phyloP scores from a whole-genome alignment of 1,140 invertebrate genomes.

The Alviniconcha marisindica region DNA sequence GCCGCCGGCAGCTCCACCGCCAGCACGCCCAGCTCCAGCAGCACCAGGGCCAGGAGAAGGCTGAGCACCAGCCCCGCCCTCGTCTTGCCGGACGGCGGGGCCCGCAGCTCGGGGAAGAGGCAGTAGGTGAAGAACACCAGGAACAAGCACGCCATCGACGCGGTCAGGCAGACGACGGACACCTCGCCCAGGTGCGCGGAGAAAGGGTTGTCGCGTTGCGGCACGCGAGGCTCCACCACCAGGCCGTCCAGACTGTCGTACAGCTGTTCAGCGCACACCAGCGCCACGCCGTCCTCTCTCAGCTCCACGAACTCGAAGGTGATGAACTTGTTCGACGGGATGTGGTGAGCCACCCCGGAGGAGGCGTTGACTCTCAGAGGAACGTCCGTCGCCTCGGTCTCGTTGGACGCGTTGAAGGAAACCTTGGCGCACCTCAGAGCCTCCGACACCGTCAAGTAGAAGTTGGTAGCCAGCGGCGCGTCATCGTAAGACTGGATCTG shows the following conservation, averaged over 20 bases:
- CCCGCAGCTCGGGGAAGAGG: slow-evolving; percentile 23
- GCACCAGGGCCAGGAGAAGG: slow-evolving; percentile 1
- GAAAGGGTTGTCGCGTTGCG: background rate
- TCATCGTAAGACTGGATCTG: background rate
- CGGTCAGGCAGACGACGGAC: background rate
- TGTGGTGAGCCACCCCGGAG: background rate
- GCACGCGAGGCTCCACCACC: background rate
- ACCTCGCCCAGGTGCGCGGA: background rate
- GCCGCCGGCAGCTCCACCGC: background rate
- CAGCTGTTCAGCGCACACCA: slow-evolving; percentile 2
- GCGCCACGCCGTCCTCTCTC: background rate
- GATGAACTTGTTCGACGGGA: background rate
- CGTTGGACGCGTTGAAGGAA: background rate
- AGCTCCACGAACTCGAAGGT: background rate
- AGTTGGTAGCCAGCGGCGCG: background rate
- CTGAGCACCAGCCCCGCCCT: slow-evolving; percentile 4
- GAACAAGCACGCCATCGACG: slow-evolving; percentile 1
- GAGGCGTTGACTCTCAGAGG: background rate
- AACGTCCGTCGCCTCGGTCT: background rate
- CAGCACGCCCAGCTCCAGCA: slow-evolving; percentile 16
- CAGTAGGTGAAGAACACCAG: slow-evolving; percentile 26
- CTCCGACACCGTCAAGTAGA: background rate
- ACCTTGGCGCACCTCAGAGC: background rate
- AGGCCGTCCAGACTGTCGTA: background rate
- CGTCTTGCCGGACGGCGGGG: slow-evolving; percentile 16